A percentile compares a stretch with the other conserved stretches of the same genome.
These are phyloP conservation scores for Sturnus vulgaris DNA, from an alignment of 2,113 vertebrate species.

Conservation along the genomic window DNA sequence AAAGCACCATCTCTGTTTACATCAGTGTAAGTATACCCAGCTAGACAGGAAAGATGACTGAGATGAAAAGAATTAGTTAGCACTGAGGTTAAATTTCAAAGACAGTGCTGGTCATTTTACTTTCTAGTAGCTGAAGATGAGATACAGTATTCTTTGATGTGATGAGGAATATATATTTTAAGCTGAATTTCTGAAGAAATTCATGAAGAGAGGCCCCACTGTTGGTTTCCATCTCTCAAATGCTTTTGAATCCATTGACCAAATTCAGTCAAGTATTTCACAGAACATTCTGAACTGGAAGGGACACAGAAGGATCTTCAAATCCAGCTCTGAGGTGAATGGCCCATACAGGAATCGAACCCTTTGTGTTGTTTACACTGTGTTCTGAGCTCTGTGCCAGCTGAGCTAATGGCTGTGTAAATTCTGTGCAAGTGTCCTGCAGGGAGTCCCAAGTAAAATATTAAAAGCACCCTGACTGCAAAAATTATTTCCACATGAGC, in stretches of 20 bases:
- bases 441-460: neutral
- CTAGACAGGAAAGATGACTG: neutral
- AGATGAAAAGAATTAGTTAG: neutral
- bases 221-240: neutral
- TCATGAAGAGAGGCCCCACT: neutral
- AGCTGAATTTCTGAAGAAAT: neutral
- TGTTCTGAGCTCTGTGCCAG: neutral
- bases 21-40: neutral
- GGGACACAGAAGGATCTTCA: neutral
- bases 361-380: neutral
- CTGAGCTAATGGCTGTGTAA: neutral
- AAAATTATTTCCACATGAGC: neutral
- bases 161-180: neutral
- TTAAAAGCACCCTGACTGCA: neutral
- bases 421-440: neutral
- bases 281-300: neutral
- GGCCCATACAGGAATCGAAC: neutral
- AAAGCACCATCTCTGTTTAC: neutral
- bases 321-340: neutral
- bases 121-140: neutral
- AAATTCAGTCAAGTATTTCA: neutral
- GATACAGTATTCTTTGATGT: neutral
- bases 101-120: neutral
- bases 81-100: neutral
- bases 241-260: neutral